phyloP scores from a whole-genome alignment of 2,113 vertebrate genomes.

The Barbus barbus region DNA sequence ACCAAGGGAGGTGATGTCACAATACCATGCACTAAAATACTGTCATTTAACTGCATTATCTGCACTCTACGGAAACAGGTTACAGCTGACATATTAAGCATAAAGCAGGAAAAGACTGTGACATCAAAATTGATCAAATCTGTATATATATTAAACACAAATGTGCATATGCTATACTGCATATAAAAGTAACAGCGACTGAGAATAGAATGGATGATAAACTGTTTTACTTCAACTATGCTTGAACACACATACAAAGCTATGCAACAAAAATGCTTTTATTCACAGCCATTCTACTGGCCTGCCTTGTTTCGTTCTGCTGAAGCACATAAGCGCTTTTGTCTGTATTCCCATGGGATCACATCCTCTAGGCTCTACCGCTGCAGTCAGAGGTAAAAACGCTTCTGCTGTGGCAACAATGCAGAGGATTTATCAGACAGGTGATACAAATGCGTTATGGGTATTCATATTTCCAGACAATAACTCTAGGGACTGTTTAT shows the following conservation, averaged over 20 bases:
- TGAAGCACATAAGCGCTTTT: slow-evolving; percentile 44
- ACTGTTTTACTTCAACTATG: not conserved
- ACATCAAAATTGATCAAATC: too few relatives aligned
- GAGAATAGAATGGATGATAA: not conserved
- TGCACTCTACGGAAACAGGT: too few relatives aligned
- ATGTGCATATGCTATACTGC: too few relatives aligned
- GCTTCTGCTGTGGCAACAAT: slow-evolving; percentile 17
- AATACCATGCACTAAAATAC: too few relatives aligned
- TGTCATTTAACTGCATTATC: too few relatives aligned
- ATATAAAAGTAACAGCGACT: too few relatives aligned
- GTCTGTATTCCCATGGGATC: slow-evolving; percentile 40
- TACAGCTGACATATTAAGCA: too few relatives aligned
- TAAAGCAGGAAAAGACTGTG: too few relatives aligned
- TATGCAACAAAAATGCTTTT: slow-evolving; percentile 13
- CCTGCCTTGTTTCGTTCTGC: slow-evolving; percentile 30
- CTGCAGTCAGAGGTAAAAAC: slow-evolving; percentile 46
- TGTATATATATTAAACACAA: too few relatives aligned
- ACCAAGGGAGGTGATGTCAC: too few relatives aligned
- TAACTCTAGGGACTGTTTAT: slow-evolving; percentile 50
- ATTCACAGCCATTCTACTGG: slow-evolving; percentile 22
- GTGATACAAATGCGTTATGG: slow-evolving; percentile 49
- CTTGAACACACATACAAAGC: slow-evolving; percentile 16
- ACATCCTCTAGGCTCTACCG: slow-evolving; percentile 27
- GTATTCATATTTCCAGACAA: slow-evolving; percentile 54
- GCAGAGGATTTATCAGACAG: slow-evolving; percentile 52